phyloP scores from a whole-genome alignment of 2,888 invertebrate species.

The Heliconius ethilla region DNA sequence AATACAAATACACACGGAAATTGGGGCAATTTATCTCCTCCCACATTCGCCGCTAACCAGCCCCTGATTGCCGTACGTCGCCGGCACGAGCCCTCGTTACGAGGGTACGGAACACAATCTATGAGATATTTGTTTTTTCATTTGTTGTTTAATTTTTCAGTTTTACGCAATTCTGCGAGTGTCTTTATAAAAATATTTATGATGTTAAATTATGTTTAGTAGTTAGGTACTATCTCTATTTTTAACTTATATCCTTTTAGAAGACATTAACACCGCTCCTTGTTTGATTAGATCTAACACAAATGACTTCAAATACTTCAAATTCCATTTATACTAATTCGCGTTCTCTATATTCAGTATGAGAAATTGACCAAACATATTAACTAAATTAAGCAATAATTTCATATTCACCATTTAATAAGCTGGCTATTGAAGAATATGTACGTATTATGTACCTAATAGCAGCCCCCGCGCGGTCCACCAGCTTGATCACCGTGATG shows the following conservation, averaged over 20 bases:
- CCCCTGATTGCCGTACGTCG: neutral
- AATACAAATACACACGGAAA: conserved; percentile 21
- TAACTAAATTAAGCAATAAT: too few relatives aligned
- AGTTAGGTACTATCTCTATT: too few relatives aligned
- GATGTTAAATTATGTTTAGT: neutral
- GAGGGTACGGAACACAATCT: neutral
- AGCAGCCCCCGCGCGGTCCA: too few relatives aligned
- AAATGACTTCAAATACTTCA: too few relatives aligned
- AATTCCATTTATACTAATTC: too few relatives aligned
- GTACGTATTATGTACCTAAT: too few relatives aligned
- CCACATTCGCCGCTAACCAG: conserved; percentile 5
- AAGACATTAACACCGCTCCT: neutral
- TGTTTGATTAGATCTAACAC: neutral
- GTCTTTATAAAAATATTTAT: neutral
- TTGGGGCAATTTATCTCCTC: conserved; percentile 25
- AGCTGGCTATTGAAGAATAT: too few relatives aligned
- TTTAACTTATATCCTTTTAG: neutral
- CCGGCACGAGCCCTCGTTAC: neutral
- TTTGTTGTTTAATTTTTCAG: neutral
- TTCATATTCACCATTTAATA: too few relatives aligned
- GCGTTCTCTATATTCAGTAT: too few relatives aligned
- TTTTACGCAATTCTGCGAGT: neutral
- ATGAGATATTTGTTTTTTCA: neutral
- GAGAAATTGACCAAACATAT: too few relatives aligned
- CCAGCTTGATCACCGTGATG: too few relatives aligned